Conservation (phyloP, 1,140 invertebrate species). For the Magallana gigas region DNA sequence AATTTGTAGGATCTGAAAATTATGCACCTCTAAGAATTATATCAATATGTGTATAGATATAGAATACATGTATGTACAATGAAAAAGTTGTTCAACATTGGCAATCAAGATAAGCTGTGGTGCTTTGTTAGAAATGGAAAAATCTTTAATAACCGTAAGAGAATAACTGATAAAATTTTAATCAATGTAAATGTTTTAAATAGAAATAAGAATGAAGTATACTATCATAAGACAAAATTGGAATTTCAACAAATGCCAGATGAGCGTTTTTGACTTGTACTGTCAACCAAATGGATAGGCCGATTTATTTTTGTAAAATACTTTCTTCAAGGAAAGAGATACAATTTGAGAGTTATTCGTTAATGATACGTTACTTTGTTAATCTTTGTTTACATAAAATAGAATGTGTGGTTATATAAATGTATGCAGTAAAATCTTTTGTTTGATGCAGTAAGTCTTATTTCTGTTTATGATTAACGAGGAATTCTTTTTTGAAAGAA, state of each 20-base stretch:
- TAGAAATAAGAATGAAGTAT: background rate
- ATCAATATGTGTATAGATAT: too few species aligned
- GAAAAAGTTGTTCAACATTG: too few species aligned
- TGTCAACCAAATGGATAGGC: background rate
- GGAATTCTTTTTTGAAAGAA: too few species aligned
- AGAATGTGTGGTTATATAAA: constrained; percentile 11
- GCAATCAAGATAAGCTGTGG: too few species aligned
- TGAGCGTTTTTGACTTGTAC: background rate
- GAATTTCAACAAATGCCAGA: background rate
- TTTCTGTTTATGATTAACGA: too few species aligned
- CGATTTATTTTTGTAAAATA: constrained; percentile 16
- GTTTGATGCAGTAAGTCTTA: too few species aligned
- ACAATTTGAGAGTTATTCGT: background rate
- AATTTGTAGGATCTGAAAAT: too few species aligned
- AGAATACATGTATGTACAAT: too few species aligned
- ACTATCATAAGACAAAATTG: background rate
- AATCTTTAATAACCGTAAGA: background rate
- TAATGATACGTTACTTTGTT: constrained; percentile 3
- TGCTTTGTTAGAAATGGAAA: too few species aligned
- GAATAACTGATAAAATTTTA: background rate
- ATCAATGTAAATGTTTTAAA: background rate
- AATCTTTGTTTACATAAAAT: background rate
- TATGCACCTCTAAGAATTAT: too few species aligned
- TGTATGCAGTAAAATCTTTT: too few species aligned
- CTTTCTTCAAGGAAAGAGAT: background rate